Percentiles rank a stretch among this genome's conserved stretches.
Evolutionary conservation across 2,797 vertebrate species (phyloP).

Genomic region (Neosalanx taihuensis): DNA sequence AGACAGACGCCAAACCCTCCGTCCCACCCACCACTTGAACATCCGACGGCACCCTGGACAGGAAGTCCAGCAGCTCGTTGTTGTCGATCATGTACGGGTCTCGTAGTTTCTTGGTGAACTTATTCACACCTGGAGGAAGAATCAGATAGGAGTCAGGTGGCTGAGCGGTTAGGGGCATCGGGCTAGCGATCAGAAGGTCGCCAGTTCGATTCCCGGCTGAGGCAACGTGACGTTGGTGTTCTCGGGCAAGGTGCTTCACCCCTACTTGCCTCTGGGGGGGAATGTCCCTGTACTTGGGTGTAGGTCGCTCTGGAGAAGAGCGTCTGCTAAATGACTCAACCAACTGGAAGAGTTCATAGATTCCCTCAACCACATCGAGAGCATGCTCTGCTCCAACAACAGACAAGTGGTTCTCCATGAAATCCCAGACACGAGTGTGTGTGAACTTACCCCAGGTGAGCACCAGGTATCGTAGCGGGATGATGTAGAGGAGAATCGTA

Average conservation of each 20-base stretch:
- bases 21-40: slow-evolving; percentile 85
- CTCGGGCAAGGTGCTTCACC: too few relatives aligned
- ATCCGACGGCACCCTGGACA: slow-evolving; percentile 90
- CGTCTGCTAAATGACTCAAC: too few relatives aligned
- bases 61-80: slow-evolving; percentile 59
- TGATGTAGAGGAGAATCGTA: slow-evolving; percentile 84
- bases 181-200: too few relatives aligned
- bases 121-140: slow-evolving; percentile 76
- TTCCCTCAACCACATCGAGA: too few relatives aligned
- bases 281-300: too few relatives aligned
- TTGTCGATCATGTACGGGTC: slow-evolving; percentile 88
- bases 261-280: too few relatives aligned
- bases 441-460: slow-evolving; percentile 90
- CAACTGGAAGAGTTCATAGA: not conserved
- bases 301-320: too few relatives aligned
- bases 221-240: too few relatives aligned
- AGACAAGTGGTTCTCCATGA: not conserved
- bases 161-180: too few relatives aligned
- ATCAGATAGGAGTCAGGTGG: too few relatives aligned
- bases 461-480: slow-evolving; percentile 89
- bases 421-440: not conserved
- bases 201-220: too few relatives aligned
- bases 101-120: slow-evolving; percentile 95
- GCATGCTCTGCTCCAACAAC: not conserved
- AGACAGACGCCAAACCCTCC: not conserved